Evolutionary conservation across 2,888 invertebrate species (phyloP), one percentile per base, ranked within the genome.

Genomic region (Cybosia mesomella): DNA sequence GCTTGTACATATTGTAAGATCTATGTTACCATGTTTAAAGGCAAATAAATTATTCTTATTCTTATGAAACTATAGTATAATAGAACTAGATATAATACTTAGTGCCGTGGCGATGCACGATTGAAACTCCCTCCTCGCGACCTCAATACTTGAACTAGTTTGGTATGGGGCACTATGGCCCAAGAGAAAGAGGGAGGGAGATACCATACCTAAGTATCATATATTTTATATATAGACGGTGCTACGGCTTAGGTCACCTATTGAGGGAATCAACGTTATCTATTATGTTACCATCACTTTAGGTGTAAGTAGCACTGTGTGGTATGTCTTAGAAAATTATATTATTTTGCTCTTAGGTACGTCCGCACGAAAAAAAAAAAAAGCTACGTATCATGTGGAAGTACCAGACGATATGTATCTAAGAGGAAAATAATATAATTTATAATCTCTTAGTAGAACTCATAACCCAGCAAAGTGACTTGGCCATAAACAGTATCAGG

Each of bases 381-480:
- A n/a, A n/a, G n/a, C n/a, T n/a, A n/a, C n/a, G n/a, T n/a, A n/a
- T n/a, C n/a, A n/a, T n/a, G n/a, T n/a, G n/a, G n/a, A n/a, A n/a
- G n/a, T n/a, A n/a, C n/a, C n/a, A n/a, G n/a, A n/a, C n/a, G n/a
- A n/a, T n/a, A n/a, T n/a, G n/a, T n/a, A n/a, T n/a, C n/a, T n/a
- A n/a, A n/a, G n/a, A n/a, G n/a, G n/a, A n/a, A n/a, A n/a, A n/a
- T n/a, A n/a, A n/a, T n/a, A n/a, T n/a, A n/a, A n/a, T n/a, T n/a
- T 34, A 15, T 7, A 58, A 36, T 22, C 15, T 22, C 24, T 60
- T 60, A 60, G 22, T 22, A 4, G 59, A 10, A 61, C 11, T 7
- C n/a, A 18, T 39, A 68, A 64, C 64, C 64, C 22, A 64, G 24
- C n/a, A 43, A 57, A 68, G 68, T 68, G 55, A 55, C 43, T 18